These are phyloP conservation scores for Ephialtes manifestator DNA, from an alignment of 2,888 invertebrate genomes.

Conservation along the genomic window DNA sequence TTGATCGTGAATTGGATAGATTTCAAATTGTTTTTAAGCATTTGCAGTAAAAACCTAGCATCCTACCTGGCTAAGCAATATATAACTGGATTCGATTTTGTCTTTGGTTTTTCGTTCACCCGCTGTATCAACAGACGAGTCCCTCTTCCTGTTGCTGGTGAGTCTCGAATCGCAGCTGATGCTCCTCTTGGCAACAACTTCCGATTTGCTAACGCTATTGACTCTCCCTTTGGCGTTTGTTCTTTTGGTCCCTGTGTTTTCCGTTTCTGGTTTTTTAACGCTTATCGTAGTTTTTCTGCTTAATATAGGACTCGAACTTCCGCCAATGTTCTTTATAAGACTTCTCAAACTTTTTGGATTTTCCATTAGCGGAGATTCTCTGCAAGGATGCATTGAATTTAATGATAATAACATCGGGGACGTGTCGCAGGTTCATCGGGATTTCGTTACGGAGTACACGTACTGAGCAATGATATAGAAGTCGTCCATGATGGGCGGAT, in stretches of 20 bases:
- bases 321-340: constrained; percentile 93
- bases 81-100: constrained; percentile 83
- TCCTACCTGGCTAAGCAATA: constrained; percentile 83
- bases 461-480: constrained; percentile 96
- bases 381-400: constrained; percentile 78
- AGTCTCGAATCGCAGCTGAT: constrained; percentile 85
- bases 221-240: constrained; percentile 82
- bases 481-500: constrained; percentile 95
- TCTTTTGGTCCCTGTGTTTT: constrained; percentile 80
- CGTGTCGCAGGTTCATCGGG: constrained; percentile 10
- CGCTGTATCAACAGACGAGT: constrained; percentile 83
- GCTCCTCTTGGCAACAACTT: constrained; percentile 82
- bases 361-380: constrained; percentile 86
- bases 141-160: constrained; percentile 82
- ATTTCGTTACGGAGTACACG: constrained; percentile 71
- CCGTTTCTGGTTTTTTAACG: constrained; percentile 79
- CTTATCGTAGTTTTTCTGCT: constrained; percentile 88
- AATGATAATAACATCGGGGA: neutral
- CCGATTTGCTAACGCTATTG: constrained; percentile 83
- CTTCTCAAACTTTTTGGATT: constrained; percentile 92
- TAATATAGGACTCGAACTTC: constrained; percentile 92
- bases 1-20: too few species aligned
- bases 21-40: too few species aligned
- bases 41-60: neutral
- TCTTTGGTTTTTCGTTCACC: constrained; percentile 83